Base-by-base conservation (phyloP, 2,888 invertebrate species). In the Pseudococcus viburni region DNA sequence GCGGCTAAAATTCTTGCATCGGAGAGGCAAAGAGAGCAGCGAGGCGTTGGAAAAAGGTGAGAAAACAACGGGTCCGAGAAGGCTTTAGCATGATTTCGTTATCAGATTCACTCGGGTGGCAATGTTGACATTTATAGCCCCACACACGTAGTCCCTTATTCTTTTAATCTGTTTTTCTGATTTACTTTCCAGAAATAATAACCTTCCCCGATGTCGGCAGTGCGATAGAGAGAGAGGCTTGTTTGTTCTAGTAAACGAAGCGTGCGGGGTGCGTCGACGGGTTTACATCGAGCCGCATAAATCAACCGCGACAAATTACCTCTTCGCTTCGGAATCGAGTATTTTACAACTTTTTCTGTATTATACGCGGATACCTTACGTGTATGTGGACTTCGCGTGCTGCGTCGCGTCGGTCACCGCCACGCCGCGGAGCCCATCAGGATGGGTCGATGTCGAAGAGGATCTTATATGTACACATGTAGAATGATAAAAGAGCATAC, bases 121-220 rank as follows among this genome's bases (percentile, higher is more conserved):
- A 87, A 87, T 87, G 87, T 87, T 87, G 87, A 87, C 87, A 87
- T 87, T 87, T 87, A 87, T 87, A 87, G 87, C 87, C 87, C 87
- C 87, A 87, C 87, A 87, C 87, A 87, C 87, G 87, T 87, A 87
- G 87, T 87, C 87, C 87, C 87, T 87, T 87, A 48, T 77, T 77
- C 87, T 51, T 73, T 87, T 87, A 87, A 87, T 87, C 77, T 77
- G 87, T 87, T 87, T 87, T 77, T 87, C 87, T 87, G 87, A 73
- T 87, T 87, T 87, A 77, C 55, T 85, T 85, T 85, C 55, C 55
- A 48, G 33, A 85, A 55, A 85, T 33, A 85, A 85, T 48, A 85
- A 33, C 48, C 33, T 84, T 46, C 84, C 48, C 48, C 55, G 77
- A 42, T 33, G 26, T 33, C 26, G 26, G 5, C 15, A 33, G 80